Evolutionary conservation across 1,140 invertebrate genomes (phyloP), one percentile per base, ranked within the genome.

Genomic region (Anastrepha obliqua): DNA sequence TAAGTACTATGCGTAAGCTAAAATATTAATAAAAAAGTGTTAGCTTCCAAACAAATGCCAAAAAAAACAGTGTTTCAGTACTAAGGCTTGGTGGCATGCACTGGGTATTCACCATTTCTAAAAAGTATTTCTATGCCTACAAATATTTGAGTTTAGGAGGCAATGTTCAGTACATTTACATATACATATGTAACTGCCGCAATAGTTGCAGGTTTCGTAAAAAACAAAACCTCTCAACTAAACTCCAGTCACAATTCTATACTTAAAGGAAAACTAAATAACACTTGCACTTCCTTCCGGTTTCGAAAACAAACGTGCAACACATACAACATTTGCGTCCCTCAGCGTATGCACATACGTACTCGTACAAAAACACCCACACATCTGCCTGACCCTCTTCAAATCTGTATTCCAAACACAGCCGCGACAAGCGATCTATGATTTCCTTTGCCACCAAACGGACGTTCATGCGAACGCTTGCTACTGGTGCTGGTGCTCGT

Each of bases 251-350:
- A 74, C 60, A 47, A 44, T 47, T 17, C 67, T n/a, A 42, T 39
- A 74, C 67, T 74, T 74, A 13, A 17, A 17, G 64, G 17, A 74
- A 44, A 44, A 74, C 81, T 58, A 62, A 86, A 86, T 86, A 86
- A 60, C 85, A 86, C 85, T 86, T 59, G 58, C 85, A 86, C 58
- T 86, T 86, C 85, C 85, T 86, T 86, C 85, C 85, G 85, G 85
- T 86, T 86, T 29, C 59, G 6, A 86, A 60, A n/a, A 60, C 39
- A 62, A 39, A 60, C 55, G 59, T 86, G 58, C 51, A 20, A 86
- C 42, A 44, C 59, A 59, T 60, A 60, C 59, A 86, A 59, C 59
- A 86, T 42, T 15, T 86, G 29, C 29, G 59, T 8, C 59, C 85
- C 58, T 55, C 29, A 29, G 29, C 29, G 29, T 15, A 81, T 60